These are phyloP conservation scores for Oxycera nigricornis DNA, from an alignment of 2,888 invertebrate species.

Conservation along the genomic window DNA sequence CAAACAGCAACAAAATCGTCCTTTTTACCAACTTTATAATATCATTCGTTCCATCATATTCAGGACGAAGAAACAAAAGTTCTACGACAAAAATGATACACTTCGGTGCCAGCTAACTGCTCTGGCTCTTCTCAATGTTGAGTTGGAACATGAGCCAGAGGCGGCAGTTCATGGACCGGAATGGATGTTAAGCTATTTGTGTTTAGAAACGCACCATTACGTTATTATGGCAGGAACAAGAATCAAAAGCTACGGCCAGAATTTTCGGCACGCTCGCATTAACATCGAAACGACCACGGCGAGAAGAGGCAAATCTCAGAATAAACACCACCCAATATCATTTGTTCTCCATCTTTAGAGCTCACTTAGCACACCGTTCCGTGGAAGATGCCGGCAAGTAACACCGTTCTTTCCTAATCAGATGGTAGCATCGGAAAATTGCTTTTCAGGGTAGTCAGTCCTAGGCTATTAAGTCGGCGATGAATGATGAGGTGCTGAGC, in stretches of 20 bases:
- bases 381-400: neutral
- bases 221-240: neutral
- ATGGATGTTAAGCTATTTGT: slow-evolving; percentile 9
- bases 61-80: too few species aligned
- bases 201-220: neutral
- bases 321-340: slow-evolving; percentile 11
- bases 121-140: neutral
- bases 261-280: neutral
- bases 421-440: slow-evolving; percentile 22
- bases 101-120: too few species aligned
- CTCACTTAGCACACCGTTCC: slow-evolving; percentile 19
- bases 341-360: slow-evolving; percentile 24
- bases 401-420: slow-evolving; percentile 28
- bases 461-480: neutral
- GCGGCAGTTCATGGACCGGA: neutral
- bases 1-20: slow-evolving; percentile 7
- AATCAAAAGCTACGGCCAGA: neutral
- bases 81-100: too few species aligned
- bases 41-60: too few species aligned
- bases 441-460: neutral
- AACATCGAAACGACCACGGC: neutral
- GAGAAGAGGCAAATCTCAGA: neutral
- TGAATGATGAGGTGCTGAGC: slow-evolving; percentile 17
- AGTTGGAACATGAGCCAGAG: neutral
- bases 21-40: neutral